Evolutionary conservation across 2,888 invertebrate genomes (phyloP), one percentile per base, ranked within the genome.

Genomic region (Blomia tropicalis): DNA sequence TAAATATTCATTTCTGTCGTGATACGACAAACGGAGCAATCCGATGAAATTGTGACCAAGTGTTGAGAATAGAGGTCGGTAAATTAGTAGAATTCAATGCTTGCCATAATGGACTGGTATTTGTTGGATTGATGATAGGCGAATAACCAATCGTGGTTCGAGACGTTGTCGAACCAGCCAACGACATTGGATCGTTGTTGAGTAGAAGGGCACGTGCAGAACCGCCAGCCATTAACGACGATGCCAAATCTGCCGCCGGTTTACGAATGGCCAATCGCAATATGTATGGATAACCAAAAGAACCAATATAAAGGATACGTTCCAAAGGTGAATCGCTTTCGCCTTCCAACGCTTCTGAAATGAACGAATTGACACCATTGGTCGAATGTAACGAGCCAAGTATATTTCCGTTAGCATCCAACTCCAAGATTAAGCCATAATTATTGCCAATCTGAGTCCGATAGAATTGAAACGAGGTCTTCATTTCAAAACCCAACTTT

Each of bases 331-430:
- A 58, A 43, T 62, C 62, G 25, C 41, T 43, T n/a, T 41, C 22
- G 1, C 62, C 62, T 30, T 62, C 62, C 14, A 62, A 25, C 1
- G 62, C 62, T 47, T 62, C 62, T 11, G 62, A 62, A 27, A 62
- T 62, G 44, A 62, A 62, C 5, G 44, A 44, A 25, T 62, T 62
- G 62, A 62, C 58, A 14, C 64, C 64, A 36, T 59, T 51, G 1
- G 59, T 30, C 7, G 64, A 64, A 58, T 64, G 64, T 4, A 64
- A 30, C 1, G 63, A 59, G 22, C 54, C 44, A 19, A 65, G 25
- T 2, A 65, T 65, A 27, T 65, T 63, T 29, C 65, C 63, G 17
- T 56, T 58, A 7, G 60, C 44, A 60, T 65, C 65, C 23, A 65
- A 47, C 59, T 65, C 63, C 19, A 65, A 29, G 17, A 60, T 53